A percentile compares a stretch with the other conserved stretches of the same genome.
Evolutionary conservation across 2,113 vertebrate species (phyloP).

Genomic region (Catharus fuscescens): DNA sequence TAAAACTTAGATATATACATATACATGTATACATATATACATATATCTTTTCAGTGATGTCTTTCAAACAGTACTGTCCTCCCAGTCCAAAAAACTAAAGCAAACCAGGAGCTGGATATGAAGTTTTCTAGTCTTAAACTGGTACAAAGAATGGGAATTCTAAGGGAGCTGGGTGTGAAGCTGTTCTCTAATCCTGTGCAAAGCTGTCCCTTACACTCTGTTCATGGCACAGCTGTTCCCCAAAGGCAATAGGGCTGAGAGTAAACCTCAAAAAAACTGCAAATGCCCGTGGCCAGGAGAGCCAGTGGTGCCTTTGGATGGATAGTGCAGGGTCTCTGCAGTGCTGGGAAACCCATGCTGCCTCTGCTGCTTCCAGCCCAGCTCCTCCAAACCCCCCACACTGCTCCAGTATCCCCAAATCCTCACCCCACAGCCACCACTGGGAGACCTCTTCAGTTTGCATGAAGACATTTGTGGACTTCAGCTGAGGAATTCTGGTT

Average conservation of each 20-base stretch:
- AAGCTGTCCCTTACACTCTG: background rate
- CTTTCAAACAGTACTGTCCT: background rate
- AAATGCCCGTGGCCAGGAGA: background rate
- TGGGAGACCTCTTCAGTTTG: background rate
- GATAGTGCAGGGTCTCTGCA: background rate
- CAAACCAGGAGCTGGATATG: background rate
- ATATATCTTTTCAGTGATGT: background rate
- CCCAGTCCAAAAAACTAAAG: background rate
- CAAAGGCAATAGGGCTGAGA: background rate
- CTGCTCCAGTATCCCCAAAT: background rate
- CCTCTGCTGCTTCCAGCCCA: background rate
- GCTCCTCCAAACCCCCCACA: background rate
- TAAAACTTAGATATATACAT: too few relatives aligned
- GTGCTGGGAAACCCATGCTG: background rate
- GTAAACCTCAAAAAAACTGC: background rate
- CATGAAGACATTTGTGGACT: background rate
- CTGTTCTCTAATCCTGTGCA: background rate
- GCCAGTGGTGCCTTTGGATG: background rate
- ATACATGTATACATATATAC: background rate
- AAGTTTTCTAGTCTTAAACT: background rate
- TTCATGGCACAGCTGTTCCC: background rate
- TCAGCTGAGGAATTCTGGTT: slow-evolving; percentile 1
- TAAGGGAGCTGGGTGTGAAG: background rate
- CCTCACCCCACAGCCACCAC: background rate
- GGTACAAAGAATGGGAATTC: background rate